These are phyloP conservation scores for Psettodes erumei DNA, from an alignment of 2,113 vertebrate species.

Conservation along the genomic window DNA sequence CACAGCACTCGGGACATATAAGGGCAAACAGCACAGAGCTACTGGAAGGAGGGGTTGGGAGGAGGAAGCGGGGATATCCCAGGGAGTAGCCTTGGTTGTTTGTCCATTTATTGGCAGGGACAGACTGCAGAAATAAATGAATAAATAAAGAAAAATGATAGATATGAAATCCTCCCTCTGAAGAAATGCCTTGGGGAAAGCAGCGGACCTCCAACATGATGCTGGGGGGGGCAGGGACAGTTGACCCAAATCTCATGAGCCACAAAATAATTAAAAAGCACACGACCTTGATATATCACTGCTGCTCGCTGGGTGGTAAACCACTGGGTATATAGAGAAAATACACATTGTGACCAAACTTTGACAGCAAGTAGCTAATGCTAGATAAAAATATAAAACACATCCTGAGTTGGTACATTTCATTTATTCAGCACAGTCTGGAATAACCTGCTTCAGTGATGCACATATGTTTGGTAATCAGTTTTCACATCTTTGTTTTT, in stretches of 20 bases:
- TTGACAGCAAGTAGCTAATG: not conserved
- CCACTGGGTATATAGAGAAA: not conserved
- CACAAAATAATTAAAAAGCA: conserved; percentile 36
- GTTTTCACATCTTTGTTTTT: too few species aligned
- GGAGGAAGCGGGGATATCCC: conserved; percentile 72
- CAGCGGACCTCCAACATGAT: conserved; percentile 21
- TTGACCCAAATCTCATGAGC: conserved; percentile 69
- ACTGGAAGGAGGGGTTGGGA: conserved; percentile 47
- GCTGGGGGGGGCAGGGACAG: conserved; percentile 29
- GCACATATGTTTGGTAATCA: not conserved
- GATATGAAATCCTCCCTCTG: conserved; percentile 58
- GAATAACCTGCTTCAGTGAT: not conserved
- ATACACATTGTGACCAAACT: not conserved
- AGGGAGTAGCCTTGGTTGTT: conserved; percentile 60
- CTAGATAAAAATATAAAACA: not conserved
- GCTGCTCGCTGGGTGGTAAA: conserved; percentile 13
- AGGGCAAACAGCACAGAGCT: conserved; percentile 63
- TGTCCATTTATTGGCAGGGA: conserved; percentile 64
- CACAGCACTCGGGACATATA: conserved; percentile 81
- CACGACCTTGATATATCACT: conserved; percentile 45
- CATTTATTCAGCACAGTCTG: too few species aligned
- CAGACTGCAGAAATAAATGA: conserved; percentile 23
- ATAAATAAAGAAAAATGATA: conserved; percentile 53
- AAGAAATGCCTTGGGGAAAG: conserved; percentile 40
- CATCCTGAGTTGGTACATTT: too few species aligned